Evolutionary conservation across 2,113 vertebrate species (phyloP).

Genomic region (Gasterosteus aculeatus): DNA sequence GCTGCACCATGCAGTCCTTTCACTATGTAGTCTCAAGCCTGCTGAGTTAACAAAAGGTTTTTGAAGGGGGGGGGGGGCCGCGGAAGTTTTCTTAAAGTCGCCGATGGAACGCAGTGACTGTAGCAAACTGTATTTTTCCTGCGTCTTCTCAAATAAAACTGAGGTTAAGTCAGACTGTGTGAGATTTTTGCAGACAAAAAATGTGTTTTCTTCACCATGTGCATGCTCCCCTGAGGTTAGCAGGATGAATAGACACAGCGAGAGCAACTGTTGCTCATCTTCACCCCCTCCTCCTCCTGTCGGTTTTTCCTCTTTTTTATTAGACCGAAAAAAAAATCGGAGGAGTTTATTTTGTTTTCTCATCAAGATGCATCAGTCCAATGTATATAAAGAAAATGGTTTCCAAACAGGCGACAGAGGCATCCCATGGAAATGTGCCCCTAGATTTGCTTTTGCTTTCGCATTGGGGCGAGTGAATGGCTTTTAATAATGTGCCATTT

Average conservation of each 20-base stretch:
- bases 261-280: slow-evolving; percentile 21
- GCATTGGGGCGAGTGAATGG: not conserved
- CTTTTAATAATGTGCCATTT: not conserved
- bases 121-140: not conserved
- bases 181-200: not conserved
- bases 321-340: not conserved
- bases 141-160: not conserved
- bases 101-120: not conserved
- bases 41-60: slow-evolving; percentile 62
- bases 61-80: slow-evolving; percentile 33
- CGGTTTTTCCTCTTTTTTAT: slow-evolving; percentile 2
- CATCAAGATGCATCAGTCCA: slow-evolving; percentile 15
- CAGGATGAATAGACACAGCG: slow-evolving; percentile 5
- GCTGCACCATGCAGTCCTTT: slow-evolving; percentile 63
- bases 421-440: not conserved
- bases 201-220: not conserved
- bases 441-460: not conserved
- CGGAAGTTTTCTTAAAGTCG: slow-evolving; percentile 33
- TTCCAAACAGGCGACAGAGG: not conserved
- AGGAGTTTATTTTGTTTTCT: slow-evolving; percentile 21
- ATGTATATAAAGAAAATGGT: not conserved
- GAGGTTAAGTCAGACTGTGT: not conserved
- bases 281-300: not conserved
- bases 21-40: slow-evolving; percentile 54
- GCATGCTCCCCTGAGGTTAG: not conserved